These are phyloP conservation scores for Porites evermanni DNA, from an alignment of 92 coral and sea anemone species.

Conservation along the genomic window DNA sequence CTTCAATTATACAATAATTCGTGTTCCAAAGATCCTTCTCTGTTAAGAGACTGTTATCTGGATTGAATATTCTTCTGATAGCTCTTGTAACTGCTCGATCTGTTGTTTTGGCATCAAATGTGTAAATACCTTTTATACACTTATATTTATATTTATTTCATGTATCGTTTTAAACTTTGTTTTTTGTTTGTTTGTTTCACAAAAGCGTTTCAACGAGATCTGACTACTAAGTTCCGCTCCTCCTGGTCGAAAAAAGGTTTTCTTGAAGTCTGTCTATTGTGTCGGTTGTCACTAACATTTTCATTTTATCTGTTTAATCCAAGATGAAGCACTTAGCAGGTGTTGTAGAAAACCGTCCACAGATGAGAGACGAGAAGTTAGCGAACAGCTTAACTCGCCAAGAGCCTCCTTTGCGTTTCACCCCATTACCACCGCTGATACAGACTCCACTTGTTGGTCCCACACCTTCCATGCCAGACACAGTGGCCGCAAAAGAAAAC, in stretches of 20 bases:
- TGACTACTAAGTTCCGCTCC: no score
- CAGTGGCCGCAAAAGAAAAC: constrained; percentile 3
- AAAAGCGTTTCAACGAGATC: no score
- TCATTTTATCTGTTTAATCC: not conserved
- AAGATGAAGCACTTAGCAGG: constrained; percentile 81
- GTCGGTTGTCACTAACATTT: not conserved
- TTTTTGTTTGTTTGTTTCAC: no score
- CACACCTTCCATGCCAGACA: constrained; percentile 23
- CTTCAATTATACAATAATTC: no score
- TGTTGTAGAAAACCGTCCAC: constrained; percentile 74
- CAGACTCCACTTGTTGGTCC: constrained; percentile 72
- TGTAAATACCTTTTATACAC: no score
- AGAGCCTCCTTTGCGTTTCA: constrained; percentile 63
- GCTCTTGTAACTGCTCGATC: not conserved
- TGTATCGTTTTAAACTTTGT: no score
- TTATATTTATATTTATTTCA: no score
- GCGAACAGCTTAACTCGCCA: constrained; percentile 28
- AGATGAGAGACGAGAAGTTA: constrained; percentile 58
- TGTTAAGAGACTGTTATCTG: not conserved
- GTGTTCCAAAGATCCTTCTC: no score
- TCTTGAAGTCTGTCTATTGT: no score
- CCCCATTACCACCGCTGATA: constrained; percentile 78
- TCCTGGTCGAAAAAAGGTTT: no score
- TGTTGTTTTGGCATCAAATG: no score
- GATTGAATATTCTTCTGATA: not conserved